Percentiles rank a stretch among this genome's conserved stretches.
Conservation (phyloP, 2,113 vertebrate genomes). For the Mungos mungo region DNA sequence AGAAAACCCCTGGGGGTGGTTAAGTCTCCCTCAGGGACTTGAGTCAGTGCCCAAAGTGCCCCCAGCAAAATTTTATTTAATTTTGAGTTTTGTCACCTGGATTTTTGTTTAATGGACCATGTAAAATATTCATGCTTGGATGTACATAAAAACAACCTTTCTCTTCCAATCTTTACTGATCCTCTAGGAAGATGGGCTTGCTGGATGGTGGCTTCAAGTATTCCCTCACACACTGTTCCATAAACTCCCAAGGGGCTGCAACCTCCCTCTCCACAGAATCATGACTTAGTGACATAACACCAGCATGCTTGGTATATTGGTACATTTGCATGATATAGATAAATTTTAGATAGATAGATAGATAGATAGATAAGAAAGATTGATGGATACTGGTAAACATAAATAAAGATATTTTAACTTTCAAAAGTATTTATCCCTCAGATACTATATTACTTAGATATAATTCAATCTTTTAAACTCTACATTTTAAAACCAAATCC, state of each 20-base stretch:
- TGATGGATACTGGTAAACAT: neutral
- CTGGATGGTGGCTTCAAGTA: neutral
- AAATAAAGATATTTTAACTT: neutral
- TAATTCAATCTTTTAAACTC: conserved; percentile 12
- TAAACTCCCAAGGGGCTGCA: rapidly evolving
- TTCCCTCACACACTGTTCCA: too few relatives aligned
- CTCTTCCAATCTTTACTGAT: neutral
- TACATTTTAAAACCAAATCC: neutral
- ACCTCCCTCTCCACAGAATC: neutral
- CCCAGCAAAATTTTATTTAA: neutral
- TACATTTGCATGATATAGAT: neutral
- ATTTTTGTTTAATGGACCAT: neutral
- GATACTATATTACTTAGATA: neutral
- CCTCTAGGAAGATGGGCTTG: neutral
- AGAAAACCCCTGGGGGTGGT: neutral
- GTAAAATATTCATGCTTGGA: neutral
- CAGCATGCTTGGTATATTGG: neutral
- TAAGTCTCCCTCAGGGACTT: neutral
- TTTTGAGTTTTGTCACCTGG: neutral
- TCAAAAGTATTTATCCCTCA: neutral
- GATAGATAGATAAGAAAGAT: neutral
- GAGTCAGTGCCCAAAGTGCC: neutral
- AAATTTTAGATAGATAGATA: neutral
- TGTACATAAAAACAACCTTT: neutral
- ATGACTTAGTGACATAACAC: neutral